A percentile compares a stretch with the other conserved stretches of the same genome.
phyloP scores from a whole-genome alignment of 2,797 vertebrate species.

The Manis javanica region DNA sequence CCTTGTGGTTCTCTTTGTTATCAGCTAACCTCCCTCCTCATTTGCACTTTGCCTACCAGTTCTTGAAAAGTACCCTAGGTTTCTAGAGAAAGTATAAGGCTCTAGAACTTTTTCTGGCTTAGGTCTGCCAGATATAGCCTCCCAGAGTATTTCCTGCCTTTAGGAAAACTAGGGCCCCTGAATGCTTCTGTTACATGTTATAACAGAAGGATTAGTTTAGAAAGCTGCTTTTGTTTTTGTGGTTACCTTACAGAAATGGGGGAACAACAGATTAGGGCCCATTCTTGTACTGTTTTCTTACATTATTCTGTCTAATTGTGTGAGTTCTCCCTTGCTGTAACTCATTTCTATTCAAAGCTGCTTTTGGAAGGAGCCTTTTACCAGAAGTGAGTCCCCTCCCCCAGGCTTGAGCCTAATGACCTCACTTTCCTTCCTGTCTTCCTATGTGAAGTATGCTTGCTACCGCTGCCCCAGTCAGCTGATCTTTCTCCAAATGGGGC shows the following conservation, averaged over 20 bases:
- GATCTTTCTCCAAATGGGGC: constrained; percentile 59
- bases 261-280: constrained; percentile 32
- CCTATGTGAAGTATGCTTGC: constrained; percentile 70
- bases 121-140: constrained; percentile 28
- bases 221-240: constrained; percentile 62
- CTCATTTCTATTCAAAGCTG: constrained; percentile 69
- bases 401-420: constrained; percentile 72
- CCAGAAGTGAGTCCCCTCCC: constrained; percentile 78
- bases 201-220: constrained; percentile 56
- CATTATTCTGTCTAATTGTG: constrained; percentile 53
- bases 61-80: constrained; percentile 58
- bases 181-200: constrained; percentile 59
- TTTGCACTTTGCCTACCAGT: constrained; percentile 6
- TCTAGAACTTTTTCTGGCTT: constrained; percentile 46
- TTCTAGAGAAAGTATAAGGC: constrained; percentile 45
- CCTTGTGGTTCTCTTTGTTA: constrained; percentile 24
- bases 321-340: constrained; percentile 51
- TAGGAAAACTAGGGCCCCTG: constrained; percentile 44
- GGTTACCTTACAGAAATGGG: constrained; percentile 49
- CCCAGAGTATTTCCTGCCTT: constrained; percentile 72
- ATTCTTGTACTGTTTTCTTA: constrained; percentile 59
- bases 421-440: constrained; percentile 83
- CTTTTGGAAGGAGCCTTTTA: constrained; percentile 75
- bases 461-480: constrained; percentile 64
- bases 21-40: neutral